These are phyloP conservation scores for human (Homo sapiens) DNA, from an alignment of 2,113 vertebrate species.

Conservation along the genomic window GRCh38 chr2:17518001-17518500, in stretches of 20 bases:
- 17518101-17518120: accelerated
- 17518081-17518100: accelerated
- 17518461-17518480: accelerated
- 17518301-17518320: neutral
- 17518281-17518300: neutral
- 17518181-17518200: neutral
- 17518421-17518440: accelerated
- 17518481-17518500: neutral
- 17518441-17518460: accelerated
- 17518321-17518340: neutral
- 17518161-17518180: neutral
- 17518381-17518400: accelerated
- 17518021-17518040: neutral
- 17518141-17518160: neutral
- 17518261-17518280: constrained; percentile 35
- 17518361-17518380: neutral
- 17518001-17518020: neutral
- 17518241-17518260: constrained; percentile 44
- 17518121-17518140: neutral
- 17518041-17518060: neutral
- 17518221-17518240: constrained; percentile 37
- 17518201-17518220: neutral
- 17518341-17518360: neutral
- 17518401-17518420: neutral
- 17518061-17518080: accelerated